Evolutionary conservation across 2,113 vertebrate genomes (phyloP).

Genomic region (Bos taurus): ARS-UCD2.0 NC_037334.1:37418501-37419000

Average conservation of each 20-base stretch:
- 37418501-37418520: neutral
- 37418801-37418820: neutral
- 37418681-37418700: neutral
- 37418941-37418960: neutral
- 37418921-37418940: neutral
- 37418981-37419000: slow-evolving; percentile 27
- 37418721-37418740: neutral
- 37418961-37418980: neutral
- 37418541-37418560: slow-evolving; percentile 43
- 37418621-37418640: slow-evolving; percentile 7
- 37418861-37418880: neutral
- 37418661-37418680: neutral
- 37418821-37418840: slow-evolving; percentile 7
- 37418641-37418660: slow-evolving; percentile 26
- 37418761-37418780: neutral
- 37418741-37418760: neutral
- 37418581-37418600: slow-evolving; percentile 4
- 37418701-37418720: neutral
- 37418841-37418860: neutral
- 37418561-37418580: slow-evolving; percentile 21
- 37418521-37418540: slow-evolving; percentile 28
- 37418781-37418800: slow-evolving; percentile 16
- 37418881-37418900: neutral
- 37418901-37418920: neutral
- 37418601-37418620: slow-evolving; percentile 53